These are phyloP conservation scores for Amiota minor DNA, from an alignment of 2,888 invertebrate genomes.

Conservation along the genomic window DNA sequence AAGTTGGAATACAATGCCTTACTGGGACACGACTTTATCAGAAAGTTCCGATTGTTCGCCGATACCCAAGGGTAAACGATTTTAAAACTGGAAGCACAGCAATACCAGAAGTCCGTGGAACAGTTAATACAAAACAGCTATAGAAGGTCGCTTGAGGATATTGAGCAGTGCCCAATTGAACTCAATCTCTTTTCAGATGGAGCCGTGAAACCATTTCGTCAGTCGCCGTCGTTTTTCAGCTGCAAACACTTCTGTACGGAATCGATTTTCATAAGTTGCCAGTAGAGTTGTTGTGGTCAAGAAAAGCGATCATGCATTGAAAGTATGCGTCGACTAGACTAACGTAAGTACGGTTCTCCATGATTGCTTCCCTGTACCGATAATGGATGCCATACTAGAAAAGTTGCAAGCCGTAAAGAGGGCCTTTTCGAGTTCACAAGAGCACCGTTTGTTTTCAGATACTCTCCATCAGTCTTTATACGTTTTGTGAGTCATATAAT, in stretches of 20 bases:
- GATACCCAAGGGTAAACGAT: neutral
- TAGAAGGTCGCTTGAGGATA: no score
- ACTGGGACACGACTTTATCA: neutral
- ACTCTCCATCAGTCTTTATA: neutral
- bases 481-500: neutral
- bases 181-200: neutral
- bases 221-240: neutral
- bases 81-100: neutral
- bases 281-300: neutral
- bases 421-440: neutral
- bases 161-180: neutral
- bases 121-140: neutral
- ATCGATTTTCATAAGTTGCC: neutral
- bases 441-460: neutral
- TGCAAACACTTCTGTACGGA: neutral
- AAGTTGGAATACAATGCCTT: neutral
- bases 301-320: neutral
- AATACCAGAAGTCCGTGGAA: slow-evolving; percentile 1
- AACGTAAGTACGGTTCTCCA: neutral
- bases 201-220: neutral
- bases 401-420: neutral
- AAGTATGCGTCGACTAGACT: neutral
- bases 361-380: neutral
- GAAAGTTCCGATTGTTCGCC: neutral
- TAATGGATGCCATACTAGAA: neutral